Conservation (phyloP, 1,140 invertebrate genomes). For the Camponotus pennsylvanicus region DNA sequence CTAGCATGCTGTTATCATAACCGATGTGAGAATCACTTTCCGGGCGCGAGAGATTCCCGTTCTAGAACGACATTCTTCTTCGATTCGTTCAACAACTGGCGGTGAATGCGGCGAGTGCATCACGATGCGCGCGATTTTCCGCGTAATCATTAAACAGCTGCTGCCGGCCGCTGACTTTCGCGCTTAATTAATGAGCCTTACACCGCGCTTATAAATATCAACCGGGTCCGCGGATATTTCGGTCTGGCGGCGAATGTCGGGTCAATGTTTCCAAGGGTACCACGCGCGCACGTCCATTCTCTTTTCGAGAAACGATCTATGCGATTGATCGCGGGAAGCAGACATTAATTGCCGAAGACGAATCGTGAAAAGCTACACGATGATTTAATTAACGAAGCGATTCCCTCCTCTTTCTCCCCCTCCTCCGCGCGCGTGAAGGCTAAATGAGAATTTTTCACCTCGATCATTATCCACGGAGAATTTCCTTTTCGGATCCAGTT, state of each 20-base stretch:
- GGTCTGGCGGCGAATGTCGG: constrained; percentile 13
- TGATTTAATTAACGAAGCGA: not conserved
- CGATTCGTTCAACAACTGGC: constrained; percentile 37
- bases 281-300: not conserved
- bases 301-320: constrained; percentile 24
- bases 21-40: not conserved
- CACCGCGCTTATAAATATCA: constrained; percentile 47
- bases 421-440: not conserved
- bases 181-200: constrained; percentile 59
- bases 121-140: constrained; percentile 50
- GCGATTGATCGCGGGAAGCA: not conserved
- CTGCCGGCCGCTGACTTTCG: constrained; percentile 61
- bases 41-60: constrained; percentile 13
- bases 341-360: not conserved
- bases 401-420: not conserved
- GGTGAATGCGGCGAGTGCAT: constrained; percentile 34
- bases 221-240: not conserved
- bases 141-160: constrained; percentile 41
- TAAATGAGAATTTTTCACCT: constrained; percentile 10
- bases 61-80: constrained; percentile 41
- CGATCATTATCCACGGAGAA: not conserved
- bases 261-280: constrained; percentile 59
- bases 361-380: not conserved
- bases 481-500: not conserved
- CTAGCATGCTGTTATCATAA: not conserved